A percentile compares a stretch with the other conserved stretches of the same genome.
These are phyloP conservation scores for Carcharodon carcharias DNA, from an alignment of 2,797 vertebrate species.

Conservation along the genomic window DNA sequence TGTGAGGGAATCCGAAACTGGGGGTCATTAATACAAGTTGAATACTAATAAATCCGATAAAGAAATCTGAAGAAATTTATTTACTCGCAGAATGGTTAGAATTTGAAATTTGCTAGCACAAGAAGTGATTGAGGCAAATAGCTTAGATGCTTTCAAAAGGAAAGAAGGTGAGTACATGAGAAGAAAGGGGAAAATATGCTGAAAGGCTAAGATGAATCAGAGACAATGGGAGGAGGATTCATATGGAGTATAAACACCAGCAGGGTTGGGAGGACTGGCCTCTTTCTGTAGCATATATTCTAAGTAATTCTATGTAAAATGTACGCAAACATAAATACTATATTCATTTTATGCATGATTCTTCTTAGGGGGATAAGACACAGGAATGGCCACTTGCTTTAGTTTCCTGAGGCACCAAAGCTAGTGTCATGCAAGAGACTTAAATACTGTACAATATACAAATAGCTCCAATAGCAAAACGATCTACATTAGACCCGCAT, in stretches of 20 bases:
- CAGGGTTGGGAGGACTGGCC: neutral
- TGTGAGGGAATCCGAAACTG: neutral
- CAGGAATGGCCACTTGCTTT: neutral
- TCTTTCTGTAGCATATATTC: neutral
- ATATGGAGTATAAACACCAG: neutral
- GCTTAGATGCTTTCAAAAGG: neutral
- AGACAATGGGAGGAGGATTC: neutral
- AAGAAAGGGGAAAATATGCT: neutral
- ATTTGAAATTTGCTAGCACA: neutral
- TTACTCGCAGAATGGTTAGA: neutral
- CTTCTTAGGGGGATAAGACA: neutral
- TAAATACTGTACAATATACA: constrained; percentile 2
- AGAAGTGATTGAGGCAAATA: neutral
- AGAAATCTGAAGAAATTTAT: neutral
- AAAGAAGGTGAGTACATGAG: neutral
- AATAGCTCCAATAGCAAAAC: neutral
- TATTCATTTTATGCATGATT: neutral
- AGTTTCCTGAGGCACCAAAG: neutral
- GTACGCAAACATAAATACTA: neutral
- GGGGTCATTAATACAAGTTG: neutral
- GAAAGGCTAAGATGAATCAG: neutral
- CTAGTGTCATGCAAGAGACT: neutral
- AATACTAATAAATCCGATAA: neutral
- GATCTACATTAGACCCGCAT: neutral
- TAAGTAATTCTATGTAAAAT: neutral